Evolutionary conservation across 1,140 invertebrate genomes (phyloP).

Genomic region (Apis cerana): DNA sequence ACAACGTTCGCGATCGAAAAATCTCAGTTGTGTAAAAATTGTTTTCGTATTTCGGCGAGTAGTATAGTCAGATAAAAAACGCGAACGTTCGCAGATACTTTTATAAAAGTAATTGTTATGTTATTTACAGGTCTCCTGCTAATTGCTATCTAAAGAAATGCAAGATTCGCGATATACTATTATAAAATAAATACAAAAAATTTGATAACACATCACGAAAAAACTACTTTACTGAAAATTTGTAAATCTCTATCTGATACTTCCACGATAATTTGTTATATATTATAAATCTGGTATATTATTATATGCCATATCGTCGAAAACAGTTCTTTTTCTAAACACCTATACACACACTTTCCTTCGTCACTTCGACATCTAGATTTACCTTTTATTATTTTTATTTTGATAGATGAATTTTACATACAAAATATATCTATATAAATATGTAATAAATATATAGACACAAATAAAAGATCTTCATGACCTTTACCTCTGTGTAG

Average conservation of each 20-base stretch:
- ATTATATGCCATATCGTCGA: conserved; percentile 61
- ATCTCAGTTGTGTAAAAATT: conserved; percentile 46
- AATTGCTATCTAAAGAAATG: conserved; percentile 50
- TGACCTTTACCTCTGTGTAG: conserved; percentile 27
- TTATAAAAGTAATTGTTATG: conserved; percentile 57
- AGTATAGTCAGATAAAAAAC: conserved; percentile 41
- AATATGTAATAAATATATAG: conserved; percentile 79
- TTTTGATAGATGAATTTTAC: conserved; percentile 79
- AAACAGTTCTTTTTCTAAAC: conserved; percentile 48
- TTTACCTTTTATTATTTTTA: conserved; percentile 70
- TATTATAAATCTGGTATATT: conserved; percentile 61
- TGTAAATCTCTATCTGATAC: conserved; percentile 62
- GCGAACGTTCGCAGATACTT: conserved; percentile 57
- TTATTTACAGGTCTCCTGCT: conserved; percentile 53
- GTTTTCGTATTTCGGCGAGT: conserved; percentile 45
- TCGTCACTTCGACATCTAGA: conserved; percentile 63
- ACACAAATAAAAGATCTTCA: conserved; percentile 76
- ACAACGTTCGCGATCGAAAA: conserved; percentile 17
- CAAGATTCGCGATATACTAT: conserved; percentile 39
- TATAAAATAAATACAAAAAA: conserved; percentile 48
- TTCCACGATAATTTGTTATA: conserved; percentile 59
- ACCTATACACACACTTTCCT: conserved; percentile 56
- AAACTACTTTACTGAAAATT: conserved; percentile 47
- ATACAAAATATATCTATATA: conserved; percentile 77
- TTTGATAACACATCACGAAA: conserved; percentile 58